A percentile compares a stretch with the other conserved stretches of the same genome.
phyloP scores from a whole-genome alignment of 1,140 invertebrate species.

The Anagrus nilaparvatae region DNA sequence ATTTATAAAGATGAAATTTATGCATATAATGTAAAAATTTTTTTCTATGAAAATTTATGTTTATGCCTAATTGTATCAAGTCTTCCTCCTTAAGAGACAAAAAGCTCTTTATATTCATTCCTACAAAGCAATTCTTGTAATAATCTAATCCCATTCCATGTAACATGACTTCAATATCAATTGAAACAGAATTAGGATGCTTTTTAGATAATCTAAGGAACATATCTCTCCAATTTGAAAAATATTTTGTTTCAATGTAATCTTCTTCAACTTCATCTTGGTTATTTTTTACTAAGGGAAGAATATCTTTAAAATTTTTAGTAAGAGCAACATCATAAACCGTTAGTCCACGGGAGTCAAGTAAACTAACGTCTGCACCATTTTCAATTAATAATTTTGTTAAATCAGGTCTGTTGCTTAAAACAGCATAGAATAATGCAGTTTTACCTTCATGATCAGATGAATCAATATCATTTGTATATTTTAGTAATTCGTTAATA shows the following conservation, averaged over 20 bases:
- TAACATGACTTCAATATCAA: conserved; percentile 33
- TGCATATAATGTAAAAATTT: conserved; percentile 38
- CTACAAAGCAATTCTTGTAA: conserved; percentile 34
- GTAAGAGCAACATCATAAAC: conserved; percentile 37
- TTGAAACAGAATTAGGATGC: conserved; percentile 20
- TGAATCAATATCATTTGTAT: conserved; percentile 41
- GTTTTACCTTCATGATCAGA: conserved; percentile 44
- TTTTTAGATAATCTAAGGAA: conserved; percentile 22
- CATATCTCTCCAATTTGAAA: conserved; percentile 26
- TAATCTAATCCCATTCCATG: conserved; percentile 46
- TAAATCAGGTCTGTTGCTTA: conserved; percentile 39
- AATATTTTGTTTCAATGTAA: conserved; percentile 13
- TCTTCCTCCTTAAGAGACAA: conserved; percentile 43
- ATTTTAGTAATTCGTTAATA: conserved; percentile 38
- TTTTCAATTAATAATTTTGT: conserved; percentile 40
- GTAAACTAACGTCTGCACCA: conserved; percentile 37
- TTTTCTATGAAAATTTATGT: conserved; percentile 44
- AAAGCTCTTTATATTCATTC: conserved; percentile 43
- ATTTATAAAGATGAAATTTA: conserved; percentile 43
- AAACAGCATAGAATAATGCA: conserved; percentile 44
- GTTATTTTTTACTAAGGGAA: conserved; percentile 17
- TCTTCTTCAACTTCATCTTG: conserved; percentile 11
- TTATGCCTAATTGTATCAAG: conserved; percentile 41
- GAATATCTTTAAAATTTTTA: conserved; percentile 39
- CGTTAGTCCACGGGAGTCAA: conserved; percentile 34